Evolutionary conservation across 2,797 vertebrate species (phyloP).

Genomic region (Pipistrellus kuhlii): DNA sequence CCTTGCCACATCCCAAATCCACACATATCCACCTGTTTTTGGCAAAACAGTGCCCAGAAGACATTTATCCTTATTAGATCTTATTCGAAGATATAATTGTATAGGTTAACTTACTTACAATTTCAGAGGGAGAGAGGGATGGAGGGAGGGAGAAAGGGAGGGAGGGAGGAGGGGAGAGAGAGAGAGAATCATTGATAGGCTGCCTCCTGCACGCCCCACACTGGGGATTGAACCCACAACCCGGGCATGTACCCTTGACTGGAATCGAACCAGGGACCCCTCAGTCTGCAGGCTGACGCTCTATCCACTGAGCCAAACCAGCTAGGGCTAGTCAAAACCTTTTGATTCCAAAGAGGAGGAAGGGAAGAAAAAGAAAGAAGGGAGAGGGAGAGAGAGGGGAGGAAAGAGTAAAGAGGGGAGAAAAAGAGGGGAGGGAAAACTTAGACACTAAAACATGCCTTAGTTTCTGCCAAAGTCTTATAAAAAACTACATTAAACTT

Average conservation of each 20-base stretch:
- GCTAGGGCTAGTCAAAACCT: not conserved
- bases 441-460: not conserved
- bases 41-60: not conserved
- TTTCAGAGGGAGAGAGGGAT: slow-evolving; percentile 26
- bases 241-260: too few relatives aligned
- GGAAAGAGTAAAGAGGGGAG: too few relatives aligned
- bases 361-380: not conserved
- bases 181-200: too few relatives aligned
- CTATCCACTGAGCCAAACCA: too few relatives aligned
- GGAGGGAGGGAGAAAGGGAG: not conserved
- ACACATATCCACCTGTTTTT: not conserved
- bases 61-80: slow-evolving; percentile 13
- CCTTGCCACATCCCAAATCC: not conserved
- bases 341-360: slow-evolving; percentile 34
- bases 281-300: too few relatives aligned
- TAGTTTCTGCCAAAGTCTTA: slow-evolving; percentile 58
- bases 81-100: slow-evolving; percentile 25
- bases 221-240: too few relatives aligned
- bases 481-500: not conserved
- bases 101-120: slow-evolving; percentile 39
- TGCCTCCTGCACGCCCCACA: too few relatives aligned
- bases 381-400: not conserved
- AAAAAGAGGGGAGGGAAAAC: not conserved
- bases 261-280: too few relatives aligned
- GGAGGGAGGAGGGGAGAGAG: not conserved